Conservation (phyloP, 2,113 vertebrate genomes). For the Camelus dromedarius region DNA sequence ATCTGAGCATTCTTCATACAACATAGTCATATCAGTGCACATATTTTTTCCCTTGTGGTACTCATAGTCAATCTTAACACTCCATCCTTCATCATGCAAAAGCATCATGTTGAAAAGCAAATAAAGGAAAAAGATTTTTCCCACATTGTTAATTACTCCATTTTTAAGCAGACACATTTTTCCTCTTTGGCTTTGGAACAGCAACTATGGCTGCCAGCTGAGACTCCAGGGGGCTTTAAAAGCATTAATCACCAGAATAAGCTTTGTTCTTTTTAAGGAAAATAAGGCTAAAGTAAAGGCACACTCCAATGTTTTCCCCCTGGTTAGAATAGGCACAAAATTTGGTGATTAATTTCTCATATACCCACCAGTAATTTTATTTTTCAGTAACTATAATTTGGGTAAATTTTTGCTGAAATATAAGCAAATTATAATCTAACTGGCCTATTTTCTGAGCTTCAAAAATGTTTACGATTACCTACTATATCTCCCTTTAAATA, state of each 20-base stretch:
- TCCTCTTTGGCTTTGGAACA: conserved; percentile 57
- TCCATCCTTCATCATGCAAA: conserved; percentile 39
- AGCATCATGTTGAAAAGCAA: conserved; percentile 52
- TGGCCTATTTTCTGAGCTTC: neutral
- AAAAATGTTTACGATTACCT: neutral
- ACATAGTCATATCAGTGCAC: neutral
- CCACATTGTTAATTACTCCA: conserved; percentile 51
- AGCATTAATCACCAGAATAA: conserved; percentile 57
- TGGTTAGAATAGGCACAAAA: conserved; percentile 17
- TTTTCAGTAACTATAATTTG: conserved; percentile 54
- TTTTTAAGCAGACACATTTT: conserved; percentile 52
- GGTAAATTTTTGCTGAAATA: conserved; percentile 21
- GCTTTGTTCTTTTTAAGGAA: conserved; percentile 68
- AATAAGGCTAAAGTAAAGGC: conserved; percentile 63
- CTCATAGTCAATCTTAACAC: neutral
- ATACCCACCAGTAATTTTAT: neutral
- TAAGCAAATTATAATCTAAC: conserved; percentile 36
- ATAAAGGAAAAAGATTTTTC: conserved; percentile 57
- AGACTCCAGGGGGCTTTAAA: conserved; percentile 7
- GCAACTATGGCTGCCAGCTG: conserved; percentile 61
- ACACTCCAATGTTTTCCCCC: neutral
- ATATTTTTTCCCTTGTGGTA: neutral
- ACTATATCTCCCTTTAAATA: neutral
- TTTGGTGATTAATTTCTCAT: conserved; percentile 55
- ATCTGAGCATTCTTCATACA: conserved; percentile 16